Conservation (phyloP, 2,113 vertebrate genomes). For the Rhynchopsitta pachyrhyncha region DNA sequence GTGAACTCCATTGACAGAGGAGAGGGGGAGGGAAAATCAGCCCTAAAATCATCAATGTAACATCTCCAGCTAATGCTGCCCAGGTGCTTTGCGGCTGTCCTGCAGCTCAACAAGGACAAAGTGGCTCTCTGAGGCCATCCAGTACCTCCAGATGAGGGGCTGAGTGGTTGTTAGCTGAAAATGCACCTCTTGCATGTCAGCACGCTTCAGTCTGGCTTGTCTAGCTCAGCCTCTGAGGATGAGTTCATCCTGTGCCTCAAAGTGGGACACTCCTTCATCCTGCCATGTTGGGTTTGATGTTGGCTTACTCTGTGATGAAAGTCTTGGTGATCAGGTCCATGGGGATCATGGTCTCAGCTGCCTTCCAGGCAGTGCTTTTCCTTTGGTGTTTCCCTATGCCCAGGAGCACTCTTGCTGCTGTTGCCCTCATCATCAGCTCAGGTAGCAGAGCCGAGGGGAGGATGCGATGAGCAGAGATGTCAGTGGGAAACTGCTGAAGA, state of each 20-base stretch:
- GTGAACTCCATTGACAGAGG: conserved; percentile 26
- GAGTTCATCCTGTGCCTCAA: not conserved
- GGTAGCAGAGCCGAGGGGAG: not conserved
- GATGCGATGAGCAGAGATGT: not conserved
- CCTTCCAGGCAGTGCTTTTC: not conserved
- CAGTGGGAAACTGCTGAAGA: not conserved
- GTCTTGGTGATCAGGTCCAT: fast-evolving
- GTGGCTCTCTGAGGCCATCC: not conserved
- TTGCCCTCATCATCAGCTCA: not conserved
- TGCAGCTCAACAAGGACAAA: not conserved
- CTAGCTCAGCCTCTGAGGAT: not conserved
- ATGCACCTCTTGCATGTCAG: not conserved
- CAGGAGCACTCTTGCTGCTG: not conserved
- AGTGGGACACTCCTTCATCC: not conserved
- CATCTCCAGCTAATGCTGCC: conserved; percentile 9
- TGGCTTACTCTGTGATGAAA: not conserved
- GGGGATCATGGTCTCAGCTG: not conserved
- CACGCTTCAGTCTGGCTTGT: not conserved
- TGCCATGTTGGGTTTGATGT: not conserved
- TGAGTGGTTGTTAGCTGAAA: not conserved
- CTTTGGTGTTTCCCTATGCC: not conserved
- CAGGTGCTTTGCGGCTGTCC: not conserved
- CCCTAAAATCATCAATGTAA: conserved; percentile 34
- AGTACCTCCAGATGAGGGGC: not conserved
- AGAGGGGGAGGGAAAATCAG: not conserved